A percentile compares a stretch with the other conserved stretches of the same genome.
Evolutionary conservation across 2,797 vertebrate genomes (phyloP).

Genomic region (Cheirogaleus major): DNA sequence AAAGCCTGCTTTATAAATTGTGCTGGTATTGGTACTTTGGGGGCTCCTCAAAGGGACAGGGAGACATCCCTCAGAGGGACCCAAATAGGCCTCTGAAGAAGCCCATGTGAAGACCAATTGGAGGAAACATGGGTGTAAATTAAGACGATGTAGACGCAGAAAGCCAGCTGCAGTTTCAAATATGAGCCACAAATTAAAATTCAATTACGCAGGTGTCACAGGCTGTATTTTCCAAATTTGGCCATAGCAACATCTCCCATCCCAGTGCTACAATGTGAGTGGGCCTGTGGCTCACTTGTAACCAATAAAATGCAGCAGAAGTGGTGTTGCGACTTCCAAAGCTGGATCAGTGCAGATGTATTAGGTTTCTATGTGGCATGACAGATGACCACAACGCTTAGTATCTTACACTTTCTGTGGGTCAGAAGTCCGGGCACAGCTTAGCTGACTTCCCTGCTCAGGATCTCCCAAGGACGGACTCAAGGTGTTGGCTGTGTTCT

Average conservation of each 20-base stretch:
- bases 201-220: neutral
- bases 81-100: neutral
- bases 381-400: neutral
- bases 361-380: no score
- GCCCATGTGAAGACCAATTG: neutral
- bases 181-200: slow-evolving; percentile 4
- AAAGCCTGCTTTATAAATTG: neutral
- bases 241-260: neutral
- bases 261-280: neutral
- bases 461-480: neutral
- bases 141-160: neutral
- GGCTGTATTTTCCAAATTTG: neutral
- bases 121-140: no score
- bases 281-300: neutral
- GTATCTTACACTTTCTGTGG: neutral
- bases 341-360: neutral
- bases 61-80: neutral
- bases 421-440: fast-evolving
- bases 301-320: neutral
- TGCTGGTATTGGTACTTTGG: neutral
- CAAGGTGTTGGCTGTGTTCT: neutral
- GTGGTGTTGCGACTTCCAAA: neutral
- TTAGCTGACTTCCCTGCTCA: neutral
- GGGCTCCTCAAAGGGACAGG: neutral
- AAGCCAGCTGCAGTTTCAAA: neutral